phyloP scores from a whole-genome alignment of 2,113 vertebrate genomes.

The Thryonomys swinderianus region DNA sequence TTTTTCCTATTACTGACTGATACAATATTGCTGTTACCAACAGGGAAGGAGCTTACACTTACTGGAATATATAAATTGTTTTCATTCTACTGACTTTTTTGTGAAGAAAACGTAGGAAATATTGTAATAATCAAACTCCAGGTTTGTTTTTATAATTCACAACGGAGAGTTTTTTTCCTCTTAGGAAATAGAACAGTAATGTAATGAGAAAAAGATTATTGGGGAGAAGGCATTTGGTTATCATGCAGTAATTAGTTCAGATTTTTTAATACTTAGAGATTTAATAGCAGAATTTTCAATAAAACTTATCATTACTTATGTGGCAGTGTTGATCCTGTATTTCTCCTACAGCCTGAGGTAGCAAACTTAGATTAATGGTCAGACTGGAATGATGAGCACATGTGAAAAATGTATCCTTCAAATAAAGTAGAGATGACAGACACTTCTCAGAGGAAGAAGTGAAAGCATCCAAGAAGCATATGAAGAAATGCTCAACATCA shows the following conservation, averaged over 20 bases:
- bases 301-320: neutral
- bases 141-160: neutral
- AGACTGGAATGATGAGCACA: neutral
- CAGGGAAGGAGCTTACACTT: neutral
- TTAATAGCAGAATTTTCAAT: neutral
- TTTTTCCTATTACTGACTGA: neutral
- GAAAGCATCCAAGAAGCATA: too few species aligned
- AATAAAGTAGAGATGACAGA: neutral
- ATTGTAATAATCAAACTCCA: neutral
- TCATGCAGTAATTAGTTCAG: neutral
- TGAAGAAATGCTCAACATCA: too few species aligned
- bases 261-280: neutral
- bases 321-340: fast-evolving
- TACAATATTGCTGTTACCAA: neutral
- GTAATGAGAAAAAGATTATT: neutral
- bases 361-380: neutral
- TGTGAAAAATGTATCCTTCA: too few species aligned
- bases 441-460: too few species aligned
- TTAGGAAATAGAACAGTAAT: neutral
- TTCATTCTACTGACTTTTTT: neutral
- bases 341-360: neutral
- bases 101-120: neutral
- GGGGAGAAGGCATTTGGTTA: neutral
- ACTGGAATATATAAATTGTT: neutral
- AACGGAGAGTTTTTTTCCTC: neutral